Conservation (phyloP, 2,113 vertebrate species). For the Sylvia atricapilla region DNA sequence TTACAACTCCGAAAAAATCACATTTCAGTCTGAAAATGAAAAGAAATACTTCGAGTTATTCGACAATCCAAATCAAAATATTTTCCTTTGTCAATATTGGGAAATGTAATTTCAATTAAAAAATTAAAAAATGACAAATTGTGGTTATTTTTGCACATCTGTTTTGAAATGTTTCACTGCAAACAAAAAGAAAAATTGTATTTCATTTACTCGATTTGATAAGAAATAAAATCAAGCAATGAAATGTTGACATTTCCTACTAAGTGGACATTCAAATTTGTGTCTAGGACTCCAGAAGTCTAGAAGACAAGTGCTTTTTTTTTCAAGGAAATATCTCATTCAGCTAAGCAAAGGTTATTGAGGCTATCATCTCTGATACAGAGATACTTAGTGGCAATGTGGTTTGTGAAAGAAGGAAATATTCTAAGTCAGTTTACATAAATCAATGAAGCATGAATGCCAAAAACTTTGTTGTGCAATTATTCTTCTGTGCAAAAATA, state of each 20-base stretch:
- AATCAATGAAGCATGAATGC: not conserved
- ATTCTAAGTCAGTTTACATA: not conserved
- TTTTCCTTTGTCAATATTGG: not conserved
- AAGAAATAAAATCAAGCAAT: not conserved
- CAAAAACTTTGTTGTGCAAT: constrained; percentile 11
- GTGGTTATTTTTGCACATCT: not conserved
- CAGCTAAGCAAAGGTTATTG: not conserved
- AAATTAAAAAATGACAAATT: not conserved
- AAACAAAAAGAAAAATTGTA: not conserved
- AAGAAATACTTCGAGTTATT: not conserved
- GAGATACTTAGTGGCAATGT: not conserved
- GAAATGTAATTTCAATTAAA: not conserved
- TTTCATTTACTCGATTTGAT: not conserved
- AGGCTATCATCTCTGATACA: not conserved
- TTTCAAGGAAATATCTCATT: not conserved
- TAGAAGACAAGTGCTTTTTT: not conserved
- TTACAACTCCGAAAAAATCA: not conserved
- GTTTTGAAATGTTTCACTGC: not conserved
- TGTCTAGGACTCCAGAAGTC: not conserved
- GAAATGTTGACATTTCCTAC: not conserved
- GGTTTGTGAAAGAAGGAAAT: not conserved
- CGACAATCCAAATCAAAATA: not conserved
- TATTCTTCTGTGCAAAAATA: constrained; percentile 1
- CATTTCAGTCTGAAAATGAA: not conserved
- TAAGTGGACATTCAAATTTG: not conserved